phyloP scores from a whole-genome alignment of 2,888 invertebrate genomes.

The Oxycera nigricornis region DNA sequence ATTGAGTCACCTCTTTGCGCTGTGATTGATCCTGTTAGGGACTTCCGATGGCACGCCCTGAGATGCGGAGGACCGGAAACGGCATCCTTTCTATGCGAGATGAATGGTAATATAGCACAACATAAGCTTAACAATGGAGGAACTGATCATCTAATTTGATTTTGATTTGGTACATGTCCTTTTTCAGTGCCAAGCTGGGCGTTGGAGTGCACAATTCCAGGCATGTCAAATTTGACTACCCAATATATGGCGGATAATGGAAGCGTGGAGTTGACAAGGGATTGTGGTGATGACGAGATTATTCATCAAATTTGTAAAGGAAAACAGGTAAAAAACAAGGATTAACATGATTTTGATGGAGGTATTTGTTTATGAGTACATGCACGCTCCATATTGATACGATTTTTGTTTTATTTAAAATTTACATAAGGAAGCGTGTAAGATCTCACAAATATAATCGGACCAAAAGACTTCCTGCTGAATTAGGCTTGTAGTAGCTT shows the following conservation, averaged over 20 bases:
- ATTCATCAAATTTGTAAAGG: slow-evolving; percentile 77
- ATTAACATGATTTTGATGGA: too few species aligned
- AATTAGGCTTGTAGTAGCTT: too few species aligned
- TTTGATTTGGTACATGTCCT: slow-evolving; percentile 20
- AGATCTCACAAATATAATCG: too few species aligned
- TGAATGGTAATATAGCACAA: slow-evolving; percentile 68
- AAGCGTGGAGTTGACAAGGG: slow-evolving; percentile 76
- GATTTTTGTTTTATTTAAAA: too few species aligned
- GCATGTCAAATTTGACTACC: slow-evolving; percentile 75
- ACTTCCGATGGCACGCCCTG: slow-evolving; percentile 79
- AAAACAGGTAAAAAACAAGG: slow-evolving; percentile 75
- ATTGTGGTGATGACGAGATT: slow-evolving; percentile 77
- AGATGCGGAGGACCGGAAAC: slow-evolving; percentile 79
- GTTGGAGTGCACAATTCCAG: slow-evolving; percentile 75
- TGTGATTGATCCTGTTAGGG: slow-evolving; percentile 76
- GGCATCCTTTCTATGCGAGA: slow-evolving; percentile 80
- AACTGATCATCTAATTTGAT: slow-evolving; percentile 31
- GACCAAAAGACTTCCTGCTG: too few species aligned
- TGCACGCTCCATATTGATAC: too few species aligned
- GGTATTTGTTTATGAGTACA: too few species aligned
- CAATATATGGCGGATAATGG: slow-evolving; percentile 79
- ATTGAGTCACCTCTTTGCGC: slow-evolving; percentile 73
- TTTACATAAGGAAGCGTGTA: too few species aligned
- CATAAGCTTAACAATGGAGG: not conserved
- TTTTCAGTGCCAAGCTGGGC: slow-evolving; percentile 78